These are phyloP conservation scores for Oxyscelio sp. DNA, from an alignment of 2,888 invertebrate genomes.

Conservation along the genomic window DNA sequence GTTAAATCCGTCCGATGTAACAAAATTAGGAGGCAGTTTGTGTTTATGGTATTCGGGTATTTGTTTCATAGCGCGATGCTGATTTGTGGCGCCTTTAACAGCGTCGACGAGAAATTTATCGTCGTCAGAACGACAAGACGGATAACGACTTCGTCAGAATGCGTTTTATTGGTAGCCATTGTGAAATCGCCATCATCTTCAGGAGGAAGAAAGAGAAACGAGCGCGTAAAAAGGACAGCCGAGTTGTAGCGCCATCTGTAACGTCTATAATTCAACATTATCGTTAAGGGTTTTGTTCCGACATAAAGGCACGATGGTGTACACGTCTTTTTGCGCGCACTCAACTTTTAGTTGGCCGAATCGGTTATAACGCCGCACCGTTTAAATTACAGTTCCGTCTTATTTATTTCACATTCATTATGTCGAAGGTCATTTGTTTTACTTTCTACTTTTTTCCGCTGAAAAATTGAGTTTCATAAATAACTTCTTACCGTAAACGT, in stretches of 20 bases:
- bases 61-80: slow-evolving; percentile 47
- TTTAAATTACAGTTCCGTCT: slow-evolving; percentile 35
- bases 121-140: slow-evolving; percentile 65
- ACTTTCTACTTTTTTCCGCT: slow-evolving; percentile 2
- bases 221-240: slow-evolving; percentile 47
- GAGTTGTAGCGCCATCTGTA: slow-evolving; percentile 61
- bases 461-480: background rate
- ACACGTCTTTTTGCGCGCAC: slow-evolving; percentile 40
- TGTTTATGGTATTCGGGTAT: slow-evolving; percentile 18
- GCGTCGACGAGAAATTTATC: slow-evolving; percentile 66
- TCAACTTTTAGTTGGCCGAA: slow-evolving; percentile 37
- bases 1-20: too few species aligned
- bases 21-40: too few species aligned
- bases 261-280: slow-evolving; percentile 71
- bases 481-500: background rate
- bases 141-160: slow-evolving; percentile 68
- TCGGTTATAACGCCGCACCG: slow-evolving; percentile 13
- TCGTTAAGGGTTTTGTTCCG: slow-evolving; percentile 58
- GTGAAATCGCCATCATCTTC: slow-evolving; percentile 50
- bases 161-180: slow-evolving; percentile 69
- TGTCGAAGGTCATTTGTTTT: background rate
- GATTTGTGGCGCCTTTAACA: slow-evolving; percentile 56
- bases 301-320: slow-evolving; percentile 28
- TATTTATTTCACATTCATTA: slow-evolving; percentile 37
- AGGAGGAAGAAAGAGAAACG: slow-evolving; percentile 48